Percentiles rank a stretch among this genome's conserved stretches.
These are phyloP conservation scores for Hippocampus abdominalis DNA, from an alignment of 2,113 vertebrate species.

Conservation along the genomic window DNA sequence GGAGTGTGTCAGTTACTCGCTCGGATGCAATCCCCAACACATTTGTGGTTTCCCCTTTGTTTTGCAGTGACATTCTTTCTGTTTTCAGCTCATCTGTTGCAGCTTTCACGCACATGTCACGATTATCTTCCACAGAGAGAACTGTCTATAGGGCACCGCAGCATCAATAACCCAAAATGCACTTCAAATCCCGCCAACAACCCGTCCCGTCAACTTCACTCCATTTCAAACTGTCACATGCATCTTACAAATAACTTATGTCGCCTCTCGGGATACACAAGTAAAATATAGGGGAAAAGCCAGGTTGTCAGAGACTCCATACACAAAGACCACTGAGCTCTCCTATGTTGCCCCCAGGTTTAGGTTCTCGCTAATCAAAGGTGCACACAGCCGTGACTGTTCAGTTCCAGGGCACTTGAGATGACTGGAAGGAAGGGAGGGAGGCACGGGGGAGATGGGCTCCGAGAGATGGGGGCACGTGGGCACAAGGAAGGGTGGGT, in stretches of 20 bases:
- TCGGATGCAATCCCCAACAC: no score
- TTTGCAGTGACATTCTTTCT: not conserved
- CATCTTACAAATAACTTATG: constrained; percentile 11
- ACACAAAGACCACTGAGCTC: constrained; percentile 40
- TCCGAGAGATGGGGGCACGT: no score
- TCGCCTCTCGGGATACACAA: constrained; percentile 30
- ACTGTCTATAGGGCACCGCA: not conserved
- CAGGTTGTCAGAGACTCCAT: constrained; percentile 37
- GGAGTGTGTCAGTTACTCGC: no score
- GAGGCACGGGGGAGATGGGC: constrained; percentile 29
- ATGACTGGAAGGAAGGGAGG: constrained; percentile 41
- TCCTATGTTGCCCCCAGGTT: constrained; percentile 53
- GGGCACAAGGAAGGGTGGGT: constrained; percentile 17
- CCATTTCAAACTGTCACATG: constrained; percentile 18
- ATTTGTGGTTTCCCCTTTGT: no score
- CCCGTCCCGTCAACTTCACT: not conserved
- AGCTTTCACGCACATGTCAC: constrained; percentile 42
- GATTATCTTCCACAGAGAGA: constrained; percentile 19
- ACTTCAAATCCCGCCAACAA: not conserved
- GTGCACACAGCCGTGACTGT: constrained; percentile 72
- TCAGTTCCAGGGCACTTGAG: constrained; percentile 66
- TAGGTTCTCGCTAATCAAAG: constrained; percentile 71
- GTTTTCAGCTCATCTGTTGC: constrained; percentile 26
- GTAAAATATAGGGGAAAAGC: constrained; percentile 48
- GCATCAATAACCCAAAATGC: not conserved